These are phyloP conservation scores for Andricus grossulariae DNA, from an alignment of 1,140 invertebrate genomes.

Conservation along the genomic window DNA sequence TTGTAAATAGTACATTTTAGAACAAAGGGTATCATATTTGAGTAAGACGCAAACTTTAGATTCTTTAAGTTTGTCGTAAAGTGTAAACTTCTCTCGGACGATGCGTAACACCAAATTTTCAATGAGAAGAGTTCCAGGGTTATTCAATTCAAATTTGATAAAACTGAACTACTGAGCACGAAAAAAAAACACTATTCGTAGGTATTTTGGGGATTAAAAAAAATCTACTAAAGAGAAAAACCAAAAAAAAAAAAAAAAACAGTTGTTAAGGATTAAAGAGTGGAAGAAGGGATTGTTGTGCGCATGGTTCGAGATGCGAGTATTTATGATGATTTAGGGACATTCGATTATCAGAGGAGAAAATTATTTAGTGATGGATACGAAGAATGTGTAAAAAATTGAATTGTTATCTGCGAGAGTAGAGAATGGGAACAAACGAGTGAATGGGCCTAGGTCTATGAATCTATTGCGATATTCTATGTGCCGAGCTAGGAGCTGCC, in stretches of 20 bases:
- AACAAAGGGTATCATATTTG: slow-evolving; percentile 24
- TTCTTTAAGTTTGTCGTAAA: slow-evolving; percentile 11
- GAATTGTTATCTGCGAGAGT: slow-evolving; percentile 28
- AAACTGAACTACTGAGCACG: not conserved
- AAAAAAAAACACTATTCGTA: no score
- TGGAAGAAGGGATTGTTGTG: slow-evolving; percentile 32
- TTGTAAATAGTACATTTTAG: slow-evolving; percentile 28
- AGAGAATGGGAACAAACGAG: slow-evolving; percentile 29
- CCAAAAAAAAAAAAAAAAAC: no score
- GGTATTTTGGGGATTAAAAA: no score
- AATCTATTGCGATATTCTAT: slow-evolving; percentile 33
- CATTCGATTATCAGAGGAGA: slow-evolving; percentile 43
- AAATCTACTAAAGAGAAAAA: no score
- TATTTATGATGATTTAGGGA: slow-evolving; percentile 48
- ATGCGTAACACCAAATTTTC: slow-evolving; percentile 9
- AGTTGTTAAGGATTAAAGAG: not conserved
- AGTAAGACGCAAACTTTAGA: slow-evolving; percentile 9
- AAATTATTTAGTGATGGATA: slow-evolving; percentile 43
- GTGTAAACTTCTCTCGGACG: slow-evolving; percentile 2
- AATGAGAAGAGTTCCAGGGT: not conserved
- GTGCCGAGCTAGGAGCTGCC: slow-evolving; percentile 48
- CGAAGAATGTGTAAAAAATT: slow-evolving; percentile 41
- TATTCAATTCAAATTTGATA: not conserved
- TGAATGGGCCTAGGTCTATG: not conserved
- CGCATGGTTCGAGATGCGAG: slow-evolving; percentile 51